Evolutionary conservation across 2,888 invertebrate genomes (phyloP), one percentile per base, ranked within the genome.

Genomic region (Eupithecia tripunctaria): DNA sequence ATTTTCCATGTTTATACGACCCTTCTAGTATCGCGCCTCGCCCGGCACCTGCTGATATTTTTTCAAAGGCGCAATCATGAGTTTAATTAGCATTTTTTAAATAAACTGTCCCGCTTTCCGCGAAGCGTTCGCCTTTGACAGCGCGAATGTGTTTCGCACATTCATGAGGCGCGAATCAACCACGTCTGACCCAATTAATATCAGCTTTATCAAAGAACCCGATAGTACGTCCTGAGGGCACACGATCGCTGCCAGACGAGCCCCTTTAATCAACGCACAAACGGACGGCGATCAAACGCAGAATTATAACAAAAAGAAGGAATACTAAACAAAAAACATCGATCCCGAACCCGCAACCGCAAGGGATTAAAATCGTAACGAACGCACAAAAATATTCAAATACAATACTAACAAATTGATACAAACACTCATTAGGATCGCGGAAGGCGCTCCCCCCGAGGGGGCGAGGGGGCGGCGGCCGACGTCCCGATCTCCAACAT

Each of bases 341-440:
- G 93, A 93, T 92, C 91, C 89, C 83, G 85, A 84, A 86, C 85
- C 85, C 85, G 78, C 84, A 79, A 90, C 92, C 93, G 86, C 93
- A 85, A 87, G 91, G 94, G 93, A 93, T 93, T 93, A 93, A 91
- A 92, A 92, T 92, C 89, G 89, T 93, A 93, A 94, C 93, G 92
- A 92, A 93, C 92, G 89, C 86, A 90, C 90, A 90, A 92, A 93
- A 94, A 94, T 93, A 94, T 94, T 93, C 94, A 93, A 93, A 94
- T 93, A 94, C 94, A 94, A 94, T 94, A 94, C 94, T 93, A 93
- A 93, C 94, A 94, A 94, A 94, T 94, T 94, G 94, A 94, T 94
- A 94, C 94, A 94, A 94, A 94, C 91, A 94, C 92, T 94, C 94
- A 94, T 94, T 94, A 94, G 93, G 91, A 90, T 89, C 91, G 90